Evolutionary conservation across 1,140 invertebrate species (phyloP).

Genomic region (Apolygus lucorum): DNA sequence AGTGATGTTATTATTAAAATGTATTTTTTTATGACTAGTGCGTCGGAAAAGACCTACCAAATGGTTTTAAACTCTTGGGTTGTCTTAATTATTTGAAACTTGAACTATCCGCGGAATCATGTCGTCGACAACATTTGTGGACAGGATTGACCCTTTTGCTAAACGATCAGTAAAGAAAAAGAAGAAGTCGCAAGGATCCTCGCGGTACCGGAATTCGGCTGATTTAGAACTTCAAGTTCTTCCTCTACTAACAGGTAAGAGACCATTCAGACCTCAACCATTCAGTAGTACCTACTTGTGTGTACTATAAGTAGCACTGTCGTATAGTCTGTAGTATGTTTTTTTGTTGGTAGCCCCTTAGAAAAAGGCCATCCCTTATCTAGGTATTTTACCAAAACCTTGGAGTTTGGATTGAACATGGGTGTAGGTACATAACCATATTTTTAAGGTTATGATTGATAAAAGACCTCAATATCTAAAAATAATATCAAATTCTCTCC

Average conservation of each 20-base stretch:
- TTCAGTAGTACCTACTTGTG: too few relatives aligned
- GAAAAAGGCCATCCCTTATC: too few relatives aligned
- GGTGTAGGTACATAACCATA: too few relatives aligned
- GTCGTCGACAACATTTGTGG: constrained; percentile 43
- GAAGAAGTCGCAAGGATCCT: constrained; percentile 50
- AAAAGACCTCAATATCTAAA: too few relatives aligned
- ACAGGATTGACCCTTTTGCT: constrained; percentile 51
- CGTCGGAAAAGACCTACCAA: background rate
- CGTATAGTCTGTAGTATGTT: too few relatives aligned
- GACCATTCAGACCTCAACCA: too few relatives aligned
- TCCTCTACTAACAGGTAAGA: constrained; percentile 50
- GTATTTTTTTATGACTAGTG: background rate
- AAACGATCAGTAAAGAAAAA: constrained; percentile 51
- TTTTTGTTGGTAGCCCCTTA: too few relatives aligned
- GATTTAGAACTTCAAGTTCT: constrained; percentile 48
- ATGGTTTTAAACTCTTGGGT: background rate
- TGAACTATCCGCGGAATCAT: constrained; percentile 18
- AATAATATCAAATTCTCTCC: too few relatives aligned
- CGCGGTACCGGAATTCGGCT: constrained; percentile 46
- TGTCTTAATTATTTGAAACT: background rate
- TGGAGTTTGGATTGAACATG: too few relatives aligned
- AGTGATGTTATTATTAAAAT: background rate
- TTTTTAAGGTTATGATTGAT: too few relatives aligned
- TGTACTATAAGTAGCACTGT: too few relatives aligned
- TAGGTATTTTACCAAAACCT: too few relatives aligned